These are phyloP conservation scores for Plutomurus gul DNA, from an alignment of 1,140 invertebrate species.

Conservation along the genomic window DNA sequence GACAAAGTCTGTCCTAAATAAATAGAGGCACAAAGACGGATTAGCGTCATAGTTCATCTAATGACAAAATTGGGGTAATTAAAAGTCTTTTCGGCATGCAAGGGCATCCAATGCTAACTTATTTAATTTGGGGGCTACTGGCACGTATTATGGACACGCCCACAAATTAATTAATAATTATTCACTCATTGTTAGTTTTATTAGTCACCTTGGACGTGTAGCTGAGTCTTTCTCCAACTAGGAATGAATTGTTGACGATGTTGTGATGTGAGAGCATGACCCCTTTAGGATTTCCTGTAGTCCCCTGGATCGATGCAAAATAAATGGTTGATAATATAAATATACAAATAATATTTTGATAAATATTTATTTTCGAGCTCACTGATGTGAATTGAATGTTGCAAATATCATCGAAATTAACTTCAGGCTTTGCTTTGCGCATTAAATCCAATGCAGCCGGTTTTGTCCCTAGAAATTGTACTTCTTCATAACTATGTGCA, in stretches of 20 bases:
- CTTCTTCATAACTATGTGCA: not conserved
- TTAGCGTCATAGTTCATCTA: not conserved
- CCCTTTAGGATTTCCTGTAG: slow-evolving; percentile 86
- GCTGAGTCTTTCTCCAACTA: not conserved
- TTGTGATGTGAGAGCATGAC: slow-evolving; percentile 78
- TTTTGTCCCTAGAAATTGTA: slow-evolving; percentile 53
- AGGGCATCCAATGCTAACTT: no score
- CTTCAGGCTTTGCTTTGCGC: slow-evolving; percentile 50
- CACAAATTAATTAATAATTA: no score
- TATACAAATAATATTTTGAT: not conserved
- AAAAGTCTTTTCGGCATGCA: no score
- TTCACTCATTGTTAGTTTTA: no score
- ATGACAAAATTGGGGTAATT: not conserved
- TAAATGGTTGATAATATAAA: no score
- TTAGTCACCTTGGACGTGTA: not conserved
- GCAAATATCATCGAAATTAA: slow-evolving; percentile 45
- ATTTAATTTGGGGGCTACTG: no score
- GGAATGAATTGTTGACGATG: slow-evolving; percentile 79
- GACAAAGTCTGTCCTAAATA: slow-evolving; percentile 63
- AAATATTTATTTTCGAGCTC: no score
- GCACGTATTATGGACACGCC: no score
- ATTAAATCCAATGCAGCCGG: slow-evolving; percentile 56
- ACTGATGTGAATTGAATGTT: slow-evolving; percentile 46
- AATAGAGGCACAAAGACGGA: not conserved
- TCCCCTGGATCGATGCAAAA: no score